These are phyloP conservation scores for Antedon mediterranea DNA, from an alignment of 53 echinoderm and acorn worm genomes.

Conservation along the genomic window DNA sequence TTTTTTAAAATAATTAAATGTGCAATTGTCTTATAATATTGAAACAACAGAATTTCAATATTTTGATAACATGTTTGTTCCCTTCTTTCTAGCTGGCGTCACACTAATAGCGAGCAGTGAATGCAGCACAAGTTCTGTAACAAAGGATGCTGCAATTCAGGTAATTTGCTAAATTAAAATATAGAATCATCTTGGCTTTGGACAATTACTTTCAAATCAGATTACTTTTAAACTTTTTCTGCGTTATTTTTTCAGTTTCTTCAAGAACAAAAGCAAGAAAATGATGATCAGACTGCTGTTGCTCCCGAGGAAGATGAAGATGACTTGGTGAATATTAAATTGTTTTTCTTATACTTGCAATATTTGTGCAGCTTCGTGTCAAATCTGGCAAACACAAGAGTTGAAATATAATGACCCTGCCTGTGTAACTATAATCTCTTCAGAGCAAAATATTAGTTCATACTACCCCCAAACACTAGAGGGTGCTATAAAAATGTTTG, in stretches of 20 bases:
- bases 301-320: constrained; percentile 62
- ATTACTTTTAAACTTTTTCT: not conserved
- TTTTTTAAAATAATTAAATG: too few species aligned
- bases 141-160: constrained; percentile 41
- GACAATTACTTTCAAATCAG: not conserved
- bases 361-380: too few species aligned
- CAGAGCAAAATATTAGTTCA: too few species aligned
- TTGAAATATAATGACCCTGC: too few species aligned
- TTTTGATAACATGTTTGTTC: not conserved
- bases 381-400: too few species aligned
- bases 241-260: constrained; percentile 25
- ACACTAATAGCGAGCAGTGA: constrained; percentile 41
- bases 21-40: too few species aligned
- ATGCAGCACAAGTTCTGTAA: constrained; percentile 39
- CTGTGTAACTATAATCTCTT: too few species aligned
- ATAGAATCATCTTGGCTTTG: not conserved
- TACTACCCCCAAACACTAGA: too few species aligned
- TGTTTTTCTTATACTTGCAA: too few species aligned
- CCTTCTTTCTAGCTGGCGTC: constrained; percentile 22
- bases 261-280: constrained; percentile 37
- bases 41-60: too few species aligned
- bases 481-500: too few species aligned
- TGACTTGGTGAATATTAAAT: constrained; percentile 45
- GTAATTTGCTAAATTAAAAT: too few species aligned
- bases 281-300: constrained; percentile 29